Evolutionary conservation across 2,113 vertebrate genomes (phyloP).

Genomic region (Mesocricetus auratus): DNA sequence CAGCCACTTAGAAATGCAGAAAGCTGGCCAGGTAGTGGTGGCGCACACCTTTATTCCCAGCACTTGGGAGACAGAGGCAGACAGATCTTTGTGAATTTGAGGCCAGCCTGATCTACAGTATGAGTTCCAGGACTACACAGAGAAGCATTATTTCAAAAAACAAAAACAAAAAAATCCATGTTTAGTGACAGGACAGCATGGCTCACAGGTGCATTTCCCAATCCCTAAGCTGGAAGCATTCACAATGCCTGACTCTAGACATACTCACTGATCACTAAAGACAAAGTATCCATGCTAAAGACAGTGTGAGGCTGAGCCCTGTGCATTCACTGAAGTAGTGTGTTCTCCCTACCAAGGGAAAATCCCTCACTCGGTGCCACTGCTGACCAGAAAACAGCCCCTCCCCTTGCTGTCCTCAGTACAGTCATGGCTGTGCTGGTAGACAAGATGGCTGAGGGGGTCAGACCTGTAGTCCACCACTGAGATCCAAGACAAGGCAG

Average conservation of each 20-base stretch:
- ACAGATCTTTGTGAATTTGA: neutral
- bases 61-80: neutral
- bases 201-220: neutral
- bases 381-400: neutral
- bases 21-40: neutral
- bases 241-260: neutral
- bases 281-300: neutral
- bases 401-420: neutral
- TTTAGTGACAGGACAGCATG: neutral
- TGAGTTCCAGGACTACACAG: neutral
- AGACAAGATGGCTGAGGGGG: neutral
- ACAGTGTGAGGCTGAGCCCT: neutral
- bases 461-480: neutral
- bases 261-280: neutral
- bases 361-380: neutral
- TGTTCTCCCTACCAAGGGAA: neutral
- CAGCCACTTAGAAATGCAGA: neutral
- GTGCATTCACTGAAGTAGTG: neutral
- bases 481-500: neutral
- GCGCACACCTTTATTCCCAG: neutral
- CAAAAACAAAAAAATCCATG: neutral
- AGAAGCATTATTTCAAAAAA: neutral
- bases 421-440: neutral
- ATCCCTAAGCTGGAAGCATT: neutral
- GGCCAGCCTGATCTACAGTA: neutral